Conservation (phyloP, 2,797 vertebrate genomes). For the Taeniopygia guttata region DNA sequence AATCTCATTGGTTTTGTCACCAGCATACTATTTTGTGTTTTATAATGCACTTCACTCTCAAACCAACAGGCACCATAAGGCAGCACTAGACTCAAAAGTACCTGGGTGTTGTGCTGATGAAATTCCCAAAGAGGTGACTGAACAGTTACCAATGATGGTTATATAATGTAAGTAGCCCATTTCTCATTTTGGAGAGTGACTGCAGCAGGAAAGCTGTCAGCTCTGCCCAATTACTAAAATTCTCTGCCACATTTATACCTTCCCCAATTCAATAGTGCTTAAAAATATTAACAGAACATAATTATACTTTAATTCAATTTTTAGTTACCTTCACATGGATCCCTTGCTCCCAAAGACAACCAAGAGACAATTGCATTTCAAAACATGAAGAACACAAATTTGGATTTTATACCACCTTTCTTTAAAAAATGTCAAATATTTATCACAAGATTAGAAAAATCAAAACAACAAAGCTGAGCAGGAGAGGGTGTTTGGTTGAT, state of each 20-base stretch:
- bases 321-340: not conserved
- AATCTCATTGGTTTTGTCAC: not conserved
- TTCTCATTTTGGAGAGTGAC: not conserved
- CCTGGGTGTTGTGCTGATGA: not conserved
- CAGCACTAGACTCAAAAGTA: not conserved
- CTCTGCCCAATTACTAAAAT: not conserved
- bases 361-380: not conserved
- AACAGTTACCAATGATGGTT: not conserved
- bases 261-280: not conserved
- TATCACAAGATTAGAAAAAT: not conserved
- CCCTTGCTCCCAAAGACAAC: not conserved
- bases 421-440: not conserved
- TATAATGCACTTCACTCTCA: not conserved
- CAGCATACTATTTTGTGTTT: not conserved
- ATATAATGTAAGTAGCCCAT: not conserved
- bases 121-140: not conserved
- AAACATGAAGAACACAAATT: not conserved
- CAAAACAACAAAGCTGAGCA: not conserved
- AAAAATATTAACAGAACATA: not conserved
- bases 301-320: not conserved
- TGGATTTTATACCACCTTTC: not conserved
- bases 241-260: not conserved
- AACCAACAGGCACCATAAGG: not conserved
- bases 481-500: not conserved
- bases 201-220: not conserved